phyloP scores from a whole-genome alignment of 2,888 invertebrate genomes.

The Aspidiotus destructor region DNA sequence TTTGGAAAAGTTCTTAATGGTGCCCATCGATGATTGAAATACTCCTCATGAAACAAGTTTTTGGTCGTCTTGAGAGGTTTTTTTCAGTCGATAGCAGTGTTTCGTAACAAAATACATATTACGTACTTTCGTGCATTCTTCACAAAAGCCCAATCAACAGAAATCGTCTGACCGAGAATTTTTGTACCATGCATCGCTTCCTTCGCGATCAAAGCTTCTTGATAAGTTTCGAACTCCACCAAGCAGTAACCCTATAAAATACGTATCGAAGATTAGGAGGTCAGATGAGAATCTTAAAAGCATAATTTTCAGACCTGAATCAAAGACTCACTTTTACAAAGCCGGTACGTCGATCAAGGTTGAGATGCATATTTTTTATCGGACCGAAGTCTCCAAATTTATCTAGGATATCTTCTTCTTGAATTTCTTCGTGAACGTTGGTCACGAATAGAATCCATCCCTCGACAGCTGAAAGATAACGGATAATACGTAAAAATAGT shows the following conservation, averaged over 20 bases:
- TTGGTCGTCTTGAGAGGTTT: too few relatives aligned
- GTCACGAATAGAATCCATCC: neutral
- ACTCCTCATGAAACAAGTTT: too few relatives aligned
- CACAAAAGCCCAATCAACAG: neutral
- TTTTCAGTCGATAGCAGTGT: too few relatives aligned
- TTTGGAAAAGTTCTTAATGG: too few relatives aligned
- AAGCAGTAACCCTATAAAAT: neutral
- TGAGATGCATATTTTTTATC: neutral
- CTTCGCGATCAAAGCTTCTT: neutral
- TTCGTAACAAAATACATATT: too few relatives aligned
- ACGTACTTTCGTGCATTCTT: neutral
- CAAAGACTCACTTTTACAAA: neutral
- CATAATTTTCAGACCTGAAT: neutral
- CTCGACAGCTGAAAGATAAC: neutral
- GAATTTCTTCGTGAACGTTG: neutral
- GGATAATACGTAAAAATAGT: too few relatives aligned
- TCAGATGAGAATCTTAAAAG: too few relatives aligned
- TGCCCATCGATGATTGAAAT: too few relatives aligned
- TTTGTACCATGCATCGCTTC: neutral
- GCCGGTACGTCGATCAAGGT: conserved; percentile 1
- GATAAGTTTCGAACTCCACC: neutral
- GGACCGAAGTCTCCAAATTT: neutral
- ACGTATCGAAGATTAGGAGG: neutral
- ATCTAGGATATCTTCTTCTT: neutral
- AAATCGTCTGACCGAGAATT: neutral